Evolutionary conservation across 2,113 vertebrate genomes (phyloP).

Genomic region (Arenaria interpres): DNA sequence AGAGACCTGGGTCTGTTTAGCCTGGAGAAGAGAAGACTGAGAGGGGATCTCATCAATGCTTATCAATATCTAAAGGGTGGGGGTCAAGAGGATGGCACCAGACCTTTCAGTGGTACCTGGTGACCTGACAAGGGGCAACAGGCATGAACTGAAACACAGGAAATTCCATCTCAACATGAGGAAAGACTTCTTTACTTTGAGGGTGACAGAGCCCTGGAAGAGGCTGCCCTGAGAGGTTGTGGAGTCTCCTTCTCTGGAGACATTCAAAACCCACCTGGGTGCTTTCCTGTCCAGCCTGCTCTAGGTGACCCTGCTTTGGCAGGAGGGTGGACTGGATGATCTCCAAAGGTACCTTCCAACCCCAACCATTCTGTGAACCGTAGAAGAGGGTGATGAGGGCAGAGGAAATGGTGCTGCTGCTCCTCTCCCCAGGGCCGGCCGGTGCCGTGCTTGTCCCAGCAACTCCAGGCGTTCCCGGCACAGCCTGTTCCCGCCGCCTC

Average conservation of each 20-base stretch:
- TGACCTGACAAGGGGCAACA: neutral
- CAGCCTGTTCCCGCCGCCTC: neutral
- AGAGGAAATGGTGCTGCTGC: neutral
- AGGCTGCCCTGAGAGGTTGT: neutral
- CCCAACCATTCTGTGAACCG: neutral
- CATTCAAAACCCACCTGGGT: neutral
- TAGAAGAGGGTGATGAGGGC: neutral
- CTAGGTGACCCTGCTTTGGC: neutral
- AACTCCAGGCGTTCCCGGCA: neutral
- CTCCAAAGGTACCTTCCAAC: neutral
- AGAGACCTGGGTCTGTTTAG: neutral
- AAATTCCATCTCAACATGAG: neutral
- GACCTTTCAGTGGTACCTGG: neutral
- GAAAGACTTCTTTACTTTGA: neutral
- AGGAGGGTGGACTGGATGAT: neutral
- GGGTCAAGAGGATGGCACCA: neutral
- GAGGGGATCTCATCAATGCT: neutral
- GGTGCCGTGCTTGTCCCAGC: fast-evolving
- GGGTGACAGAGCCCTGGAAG: neutral
- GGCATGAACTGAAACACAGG: neutral
- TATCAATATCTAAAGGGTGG: neutral
- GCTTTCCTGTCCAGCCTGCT: neutral
- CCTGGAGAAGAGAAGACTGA: neutral
- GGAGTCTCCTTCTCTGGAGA: neutral
- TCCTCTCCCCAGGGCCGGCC: neutral